Evolutionary conservation across 2,113 vertebrate species (phyloP), one percentile per base, ranked within the genome.

Genomic region (Rallus limicola): DNA sequence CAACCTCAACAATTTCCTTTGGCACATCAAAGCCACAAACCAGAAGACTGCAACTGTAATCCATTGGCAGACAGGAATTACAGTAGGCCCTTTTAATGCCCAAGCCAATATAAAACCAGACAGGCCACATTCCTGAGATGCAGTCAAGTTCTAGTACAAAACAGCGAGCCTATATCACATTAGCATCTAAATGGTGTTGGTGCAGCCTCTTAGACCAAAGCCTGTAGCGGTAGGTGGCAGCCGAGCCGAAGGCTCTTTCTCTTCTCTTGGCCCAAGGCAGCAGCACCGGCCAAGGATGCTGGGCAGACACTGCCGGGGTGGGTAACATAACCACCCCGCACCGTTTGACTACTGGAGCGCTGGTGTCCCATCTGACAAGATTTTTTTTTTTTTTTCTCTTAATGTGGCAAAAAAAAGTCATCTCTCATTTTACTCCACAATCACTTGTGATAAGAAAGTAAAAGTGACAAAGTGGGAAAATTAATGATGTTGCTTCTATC

Each of bases 101-200:
- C 58, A 93, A 93, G 68, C 68, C 92, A 95, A 86, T 82, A 63
- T 40, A 71, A 70, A 93, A 92, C 92, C 95, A 96, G 96, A 97
- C 75, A 90, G 20, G 65, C 88, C 86, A 70, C 96, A 96, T 95
- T 95, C 78, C 95, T 82, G 67, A 93, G 78, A 84, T 55, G 92
- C 74, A 86, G 96, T 82, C 92, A 95, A 95, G 88, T 92, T 95
- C 95, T 60, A 88, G 85, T 64, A 97, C 65, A 97, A 95, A 95
- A 91, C 77, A 59, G 67, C 18, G 25, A 74, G 78, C 63, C 48
- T 84, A 13, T 48, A 80, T 34, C 38, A 44, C 71, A 95, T 97
- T 90, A 96, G 76, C 95, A 97, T 93, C 67, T 90, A 46, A 96
- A 97, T 86, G 76, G 82, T 19, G 10, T 36, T 52, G 80, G 50